phyloP scores from a whole-genome alignment of 2,888 invertebrate species.

The Temnothorax unifasciatus region DNA sequence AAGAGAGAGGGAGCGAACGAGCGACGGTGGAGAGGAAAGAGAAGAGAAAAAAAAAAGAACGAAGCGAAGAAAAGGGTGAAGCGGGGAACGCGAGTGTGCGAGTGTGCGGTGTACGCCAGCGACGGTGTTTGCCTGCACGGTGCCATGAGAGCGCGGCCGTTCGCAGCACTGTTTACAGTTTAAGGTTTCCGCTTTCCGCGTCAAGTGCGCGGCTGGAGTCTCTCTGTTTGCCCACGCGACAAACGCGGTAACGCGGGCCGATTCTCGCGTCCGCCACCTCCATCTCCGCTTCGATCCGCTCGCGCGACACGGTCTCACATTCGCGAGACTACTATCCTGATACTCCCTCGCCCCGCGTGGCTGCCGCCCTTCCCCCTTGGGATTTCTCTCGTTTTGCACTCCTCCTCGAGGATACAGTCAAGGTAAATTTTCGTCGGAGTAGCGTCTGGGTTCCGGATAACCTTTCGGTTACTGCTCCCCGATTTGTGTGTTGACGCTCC shows the following conservation, averaged over 20 bases:
- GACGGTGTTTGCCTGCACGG: conserved; percentile 65
- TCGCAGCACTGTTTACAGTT: conserved; percentile 77
- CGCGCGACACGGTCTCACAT: neutral
- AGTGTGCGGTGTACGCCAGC: conserved; percentile 22
- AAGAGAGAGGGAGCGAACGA: neutral
- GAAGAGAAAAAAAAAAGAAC: neutral
- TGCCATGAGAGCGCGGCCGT: conserved; percentile 79
- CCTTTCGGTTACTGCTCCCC: neutral
- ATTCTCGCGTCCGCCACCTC: neutral
- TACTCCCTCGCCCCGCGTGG: neutral
- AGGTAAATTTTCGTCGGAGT: conserved; percentile 7
- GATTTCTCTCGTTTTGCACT: neutral
- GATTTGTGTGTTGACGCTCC: neutral
- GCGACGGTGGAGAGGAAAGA: neutral
- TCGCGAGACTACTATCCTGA: neutral
- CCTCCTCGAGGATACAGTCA: neutral
- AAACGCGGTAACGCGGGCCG: neutral
- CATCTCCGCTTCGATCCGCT: neutral
- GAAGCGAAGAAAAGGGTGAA: neutral
- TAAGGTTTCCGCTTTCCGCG: conserved; percentile 69
- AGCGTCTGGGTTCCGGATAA: neutral
- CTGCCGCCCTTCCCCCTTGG: neutral
- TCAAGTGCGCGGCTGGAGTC: conserved; percentile 67
- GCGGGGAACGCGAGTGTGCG: neutral
- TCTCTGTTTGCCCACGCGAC: neutral